Base-by-base conservation (phyloP, 2,113 vertebrate species). In the Turnix velox region DNA sequence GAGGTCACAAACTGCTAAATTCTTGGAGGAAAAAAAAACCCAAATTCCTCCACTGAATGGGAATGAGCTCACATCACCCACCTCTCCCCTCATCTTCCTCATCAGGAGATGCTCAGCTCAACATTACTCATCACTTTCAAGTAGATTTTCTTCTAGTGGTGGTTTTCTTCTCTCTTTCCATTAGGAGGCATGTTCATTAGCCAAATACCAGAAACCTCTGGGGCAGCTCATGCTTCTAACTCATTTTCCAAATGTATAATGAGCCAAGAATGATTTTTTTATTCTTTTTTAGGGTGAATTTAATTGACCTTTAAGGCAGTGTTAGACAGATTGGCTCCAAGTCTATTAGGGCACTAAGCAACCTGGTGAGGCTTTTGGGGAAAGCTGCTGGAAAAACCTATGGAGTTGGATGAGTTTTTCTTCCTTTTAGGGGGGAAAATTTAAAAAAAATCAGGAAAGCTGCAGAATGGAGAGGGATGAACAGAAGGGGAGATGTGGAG, bases 231-330 rank as follows among this genome's bases (percentile, higher is more conserved):
- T 96, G 97, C 97, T 97, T 97, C 96, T 98, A 97, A 98, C 97
- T 97, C 95, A 97, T 98, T 97, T 98, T 98, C 97, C 96, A 97
- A 98, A 97, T 27, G 95, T 97, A 97, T 98, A 98, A 98, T 98
- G 97, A 98, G 97, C 97, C 97, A 97, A 95, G 92, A 98, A 96
- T 97, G 96, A 96, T 97, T 96, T 97, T 97, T 97, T 96, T 98
- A 96, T 97, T 96, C 96, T 97, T 97, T 96, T 98, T 98, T 98
- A 97, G 98, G 98, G 97, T 98, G 97, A 98, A 98, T 98, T 98
- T 97, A 98, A 98, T 98, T 98, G 98, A 98, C 98, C 97, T 98
- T 98, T 98, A 96, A 94, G 97, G 96, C 93, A 96, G 97, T 97
- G 98, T 97, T 96, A 98, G 97, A 97, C 96, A 97, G 97, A 97